Base-by-base conservation (phyloP, 64 coral and sea anemone genomes). In the Dendrophyllia cribrosa region DNA sequence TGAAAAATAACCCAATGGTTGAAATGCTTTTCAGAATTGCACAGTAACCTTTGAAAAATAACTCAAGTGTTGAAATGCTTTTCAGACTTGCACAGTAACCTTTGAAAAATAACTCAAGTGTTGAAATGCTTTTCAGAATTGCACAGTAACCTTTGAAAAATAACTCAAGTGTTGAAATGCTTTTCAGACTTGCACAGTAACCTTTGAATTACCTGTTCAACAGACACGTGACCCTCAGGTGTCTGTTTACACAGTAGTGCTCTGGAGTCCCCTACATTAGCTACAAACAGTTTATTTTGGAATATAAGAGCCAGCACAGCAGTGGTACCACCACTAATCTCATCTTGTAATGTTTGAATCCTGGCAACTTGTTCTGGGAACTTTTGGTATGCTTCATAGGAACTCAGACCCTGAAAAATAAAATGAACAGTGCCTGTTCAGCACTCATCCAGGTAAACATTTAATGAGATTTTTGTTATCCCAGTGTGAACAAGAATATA, bases 181-280 rank as follows among this genome's bases (percentile, higher is more conserved):
- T 22, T 23, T 24, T 22, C 66, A 69, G n/a, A 19, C 1, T 78
- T 11, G 3, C 24, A 78, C 22, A 78, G 9, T 26, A 9, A 20
- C 67, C 0, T 89, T 3, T 11, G 14, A 43, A 6, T 76, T 91
- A 96, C 97, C 97, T 99, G 97, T 49, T 94, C 74, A 65, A 99
- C 97, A 17, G 90, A 72, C 25, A 99, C 75, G 14, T 60, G 65
- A 65, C 89, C 82, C 55, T 95, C 94, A 9, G 50, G 77, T 14
- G 86, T 74, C 14, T 88, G 83, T 6, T 83, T 89, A 81, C 97
- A 99, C 5, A 99, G 87, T 43, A 99, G 60, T 23, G 94, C 97
- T 70, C 97, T 95, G 1, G 97, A 99, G 89, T 99, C 94, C 15
- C 97, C 97, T 26, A 95, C 97, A 89, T 99, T 99, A 7, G 94